Conservation (phyloP, 1,140 invertebrate species). For the Drosophila simulans region DNA sequence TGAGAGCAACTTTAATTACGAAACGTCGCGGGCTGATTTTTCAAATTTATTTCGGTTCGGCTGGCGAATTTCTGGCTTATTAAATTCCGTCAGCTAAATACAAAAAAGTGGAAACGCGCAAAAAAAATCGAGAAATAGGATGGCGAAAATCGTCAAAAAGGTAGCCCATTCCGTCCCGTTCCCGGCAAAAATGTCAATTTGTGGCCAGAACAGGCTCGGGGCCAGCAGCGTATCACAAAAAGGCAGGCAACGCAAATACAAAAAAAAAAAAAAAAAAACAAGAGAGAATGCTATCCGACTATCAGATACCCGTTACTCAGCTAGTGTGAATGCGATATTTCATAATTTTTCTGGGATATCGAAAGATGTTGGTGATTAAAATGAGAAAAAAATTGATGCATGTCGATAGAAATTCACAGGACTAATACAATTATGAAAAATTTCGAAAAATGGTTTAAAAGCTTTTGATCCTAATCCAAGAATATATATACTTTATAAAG, state of each 20-base stretch:
- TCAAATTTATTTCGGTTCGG: slow-evolving; percentile 34
- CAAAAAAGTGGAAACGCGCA: slow-evolving; percentile 19
- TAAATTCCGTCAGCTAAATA: slow-evolving; percentile 61
- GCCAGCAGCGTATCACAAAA: slow-evolving; percentile 37
- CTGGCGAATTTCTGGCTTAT: slow-evolving; percentile 64
- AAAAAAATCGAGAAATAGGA: slow-evolving; percentile 19
- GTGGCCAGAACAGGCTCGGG: slow-evolving; percentile 45
- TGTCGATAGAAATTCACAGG: too few species aligned
- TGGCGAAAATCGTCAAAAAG: slow-evolving; percentile 1
- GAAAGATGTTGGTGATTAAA: too few species aligned
- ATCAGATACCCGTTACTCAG: too few species aligned
- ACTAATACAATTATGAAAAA: too few species aligned
- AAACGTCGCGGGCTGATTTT: slow-evolving; percentile 45
- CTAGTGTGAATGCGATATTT: too few species aligned
- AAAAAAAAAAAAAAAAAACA: slow-evolving; percentile 3
- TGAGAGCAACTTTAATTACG: slow-evolving; percentile 64
- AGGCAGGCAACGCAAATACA: slow-evolving; percentile 22
- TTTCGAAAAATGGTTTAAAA: too few species aligned
- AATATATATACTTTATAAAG: too few species aligned
- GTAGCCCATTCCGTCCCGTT: background rate
- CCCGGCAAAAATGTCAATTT: slow-evolving; percentile 67
- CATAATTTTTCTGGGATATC: too few species aligned
- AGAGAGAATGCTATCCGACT: too few species aligned
- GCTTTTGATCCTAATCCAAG: too few species aligned
- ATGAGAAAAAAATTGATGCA: too few species aligned